These are phyloP conservation scores for Speoplatyrhinus poulsoni DNA, from an alignment of 2,113 vertebrate species.

Conservation along the genomic window DNA sequence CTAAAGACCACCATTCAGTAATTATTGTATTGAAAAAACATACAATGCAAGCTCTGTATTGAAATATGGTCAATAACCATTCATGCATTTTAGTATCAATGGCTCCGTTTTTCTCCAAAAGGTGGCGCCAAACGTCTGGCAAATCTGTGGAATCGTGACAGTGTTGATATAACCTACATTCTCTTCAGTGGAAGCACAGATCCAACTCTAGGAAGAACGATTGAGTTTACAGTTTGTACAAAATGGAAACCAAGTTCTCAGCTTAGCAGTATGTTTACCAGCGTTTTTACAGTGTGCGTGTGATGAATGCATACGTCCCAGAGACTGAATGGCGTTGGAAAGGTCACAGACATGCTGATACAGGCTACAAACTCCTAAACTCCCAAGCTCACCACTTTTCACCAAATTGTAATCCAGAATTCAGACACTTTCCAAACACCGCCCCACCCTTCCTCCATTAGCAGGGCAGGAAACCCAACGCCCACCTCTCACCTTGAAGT, in stretches of 20 bases:
- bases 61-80: neutral
- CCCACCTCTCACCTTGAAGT: constrained; percentile 54
- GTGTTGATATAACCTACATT: constrained; percentile 48
- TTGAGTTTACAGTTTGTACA: neutral
- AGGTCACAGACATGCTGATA: constrained; percentile 16
- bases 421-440: constrained; percentile 44
- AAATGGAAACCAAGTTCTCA: neutral
- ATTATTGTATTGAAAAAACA: neutral
- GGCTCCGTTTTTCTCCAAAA: constrained; percentile 17
- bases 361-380: neutral
- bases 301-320: constrained; percentile 6
- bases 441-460: constrained; percentile 17
- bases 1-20: neutral
- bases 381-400: constrained; percentile 24
- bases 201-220: constrained; percentile 7
- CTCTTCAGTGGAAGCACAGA: constrained; percentile 20
- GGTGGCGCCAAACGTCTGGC: constrained; percentile 29
- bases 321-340: constrained; percentile 25
- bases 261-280: neutral
- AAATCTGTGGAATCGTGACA: constrained; percentile 8
- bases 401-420: constrained; percentile 35
- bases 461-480: constrained; percentile 44
- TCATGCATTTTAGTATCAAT: neutral
- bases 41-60: neutral
- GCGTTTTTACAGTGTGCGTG: neutral